Conservation (phyloP, 2,797 vertebrate genomes). For the Chloroceryle inda region DNA sequence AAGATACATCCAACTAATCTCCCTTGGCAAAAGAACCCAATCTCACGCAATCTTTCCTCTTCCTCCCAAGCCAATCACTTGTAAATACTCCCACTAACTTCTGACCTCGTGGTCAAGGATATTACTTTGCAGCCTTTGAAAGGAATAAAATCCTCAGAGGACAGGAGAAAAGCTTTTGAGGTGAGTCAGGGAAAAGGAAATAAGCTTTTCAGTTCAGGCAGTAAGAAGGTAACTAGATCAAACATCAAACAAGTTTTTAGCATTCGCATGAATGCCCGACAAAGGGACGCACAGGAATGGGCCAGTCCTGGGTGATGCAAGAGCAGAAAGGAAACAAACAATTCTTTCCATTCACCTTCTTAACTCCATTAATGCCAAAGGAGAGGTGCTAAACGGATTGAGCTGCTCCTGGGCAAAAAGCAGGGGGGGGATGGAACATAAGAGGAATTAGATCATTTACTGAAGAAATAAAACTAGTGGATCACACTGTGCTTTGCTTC, state of each 20-base stretch:
- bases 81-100: not conserved
- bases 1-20: not conserved
- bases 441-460: not conserved
- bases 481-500: not conserved
- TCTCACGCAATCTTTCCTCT: not conserved
- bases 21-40: not conserved
- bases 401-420: not conserved
- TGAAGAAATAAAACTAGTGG: not conserved
- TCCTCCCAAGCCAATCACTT: not conserved
- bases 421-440: not conserved
- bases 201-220: not conserved
- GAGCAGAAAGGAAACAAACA: not conserved
- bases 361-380: not conserved
- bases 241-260: not conserved
- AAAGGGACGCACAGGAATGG: not conserved
- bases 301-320: not conserved
- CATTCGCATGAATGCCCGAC: fast-evolving
- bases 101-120: not conserved
- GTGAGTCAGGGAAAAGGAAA: not conserved
- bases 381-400: not conserved
- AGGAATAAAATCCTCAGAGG: not conserved
- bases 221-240: not conserved
- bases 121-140: not conserved
- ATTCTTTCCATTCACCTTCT: not conserved
- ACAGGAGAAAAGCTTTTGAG: not conserved